Evolutionary conservation across 2,797 vertebrate genomes (phyloP), one percentile per base, ranked within the genome.

Genomic region (Amphiprion clarkii): DNA sequence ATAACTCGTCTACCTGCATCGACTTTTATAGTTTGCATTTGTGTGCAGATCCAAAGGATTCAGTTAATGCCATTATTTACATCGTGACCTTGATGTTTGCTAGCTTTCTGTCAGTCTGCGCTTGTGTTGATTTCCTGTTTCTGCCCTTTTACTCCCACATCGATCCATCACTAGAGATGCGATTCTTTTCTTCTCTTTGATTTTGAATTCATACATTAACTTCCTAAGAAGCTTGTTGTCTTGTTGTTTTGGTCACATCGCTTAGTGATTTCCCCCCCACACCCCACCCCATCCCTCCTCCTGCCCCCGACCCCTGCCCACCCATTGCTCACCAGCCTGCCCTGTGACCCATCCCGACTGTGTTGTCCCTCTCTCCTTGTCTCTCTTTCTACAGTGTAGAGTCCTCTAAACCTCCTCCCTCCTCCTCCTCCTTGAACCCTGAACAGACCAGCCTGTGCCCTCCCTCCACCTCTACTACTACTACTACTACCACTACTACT

Each of bases 351-450:
- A 93, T 92, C 93, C 94, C 93, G 91, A 93, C 93, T 94, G 93
- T 95, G 93, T 95, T 95, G 92, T 94, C 93, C 92, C 92, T 95
- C 89, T 91, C 92, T 92, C 88, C 89, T 93, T 93, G 90, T 94
- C 91, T 95, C 90, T 95, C 91, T 94, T 96, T 96, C 97, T 97
- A 96, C 97, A 98, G 97, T 96, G 96, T 98, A 97, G 97, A 98
- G 96, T 98, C 96, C 96, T 97, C 97, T 97, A 98, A 98, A 98
- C 96, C 96, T 96, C 96, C 96, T 96, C 96, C 96, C 95, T 96
- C 96, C 86, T 91, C 91, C 89, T 94, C 93, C 96, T 97, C 96
- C 96, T 96, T 96, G 95, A 97, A 96, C 96, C 96, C 96, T 88
- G 97, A 98, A 95, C 97, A 96, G 96, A 96, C 96, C 95, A 97